Percentiles rank a stretch among this genome's conserved stretches.
phyloP scores from a whole-genome alignment of 2,888 invertebrate genomes.

The Torymus texanus region DNA sequence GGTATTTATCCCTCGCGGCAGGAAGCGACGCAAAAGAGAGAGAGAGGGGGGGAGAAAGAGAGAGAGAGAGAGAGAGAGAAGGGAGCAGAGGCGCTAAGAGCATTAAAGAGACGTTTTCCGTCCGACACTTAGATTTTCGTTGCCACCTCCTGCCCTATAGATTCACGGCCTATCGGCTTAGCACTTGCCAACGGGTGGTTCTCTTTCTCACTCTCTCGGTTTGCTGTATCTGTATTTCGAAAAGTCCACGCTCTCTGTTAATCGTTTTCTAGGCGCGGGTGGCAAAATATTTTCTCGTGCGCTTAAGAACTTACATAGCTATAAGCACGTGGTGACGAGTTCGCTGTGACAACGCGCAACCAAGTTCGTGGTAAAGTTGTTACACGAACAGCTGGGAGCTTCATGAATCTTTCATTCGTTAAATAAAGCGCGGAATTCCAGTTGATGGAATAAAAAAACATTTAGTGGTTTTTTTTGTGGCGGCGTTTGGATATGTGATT shows the following conservation, averaged over 20 bases:
- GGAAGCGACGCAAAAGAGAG: conserved; percentile 61
- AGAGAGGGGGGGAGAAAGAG: conserved; percentile 58
- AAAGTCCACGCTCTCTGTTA: conserved; percentile 48
- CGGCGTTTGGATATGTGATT: too few relatives aligned
- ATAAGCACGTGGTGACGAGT: conserved; percentile 17
- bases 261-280: conserved; percentile 66
- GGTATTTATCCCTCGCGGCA: conserved; percentile 69
- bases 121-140: conserved; percentile 71
- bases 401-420: conserved; percentile 38
- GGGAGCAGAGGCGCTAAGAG: conserved; percentile 71
- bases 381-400: background rate
- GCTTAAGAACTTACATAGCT: conserved; percentile 62
- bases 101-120: conserved; percentile 74
- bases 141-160: conserved; percentile 65
- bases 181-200: conserved; percentile 69
- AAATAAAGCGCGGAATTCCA: background rate
- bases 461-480: conserved; percentile 18
- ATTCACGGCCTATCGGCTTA: conserved; percentile 73
- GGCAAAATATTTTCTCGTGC: conserved; percentile 48
- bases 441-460: conserved; percentile 53
- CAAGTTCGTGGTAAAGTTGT: too few relatives aligned
- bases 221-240: conserved; percentile 46
- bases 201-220: conserved; percentile 54
- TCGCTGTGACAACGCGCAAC: background rate
- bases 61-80: conserved; percentile 53